Conservation (phyloP, 2,113 vertebrate species). For the Phycodurus eques region DNA sequence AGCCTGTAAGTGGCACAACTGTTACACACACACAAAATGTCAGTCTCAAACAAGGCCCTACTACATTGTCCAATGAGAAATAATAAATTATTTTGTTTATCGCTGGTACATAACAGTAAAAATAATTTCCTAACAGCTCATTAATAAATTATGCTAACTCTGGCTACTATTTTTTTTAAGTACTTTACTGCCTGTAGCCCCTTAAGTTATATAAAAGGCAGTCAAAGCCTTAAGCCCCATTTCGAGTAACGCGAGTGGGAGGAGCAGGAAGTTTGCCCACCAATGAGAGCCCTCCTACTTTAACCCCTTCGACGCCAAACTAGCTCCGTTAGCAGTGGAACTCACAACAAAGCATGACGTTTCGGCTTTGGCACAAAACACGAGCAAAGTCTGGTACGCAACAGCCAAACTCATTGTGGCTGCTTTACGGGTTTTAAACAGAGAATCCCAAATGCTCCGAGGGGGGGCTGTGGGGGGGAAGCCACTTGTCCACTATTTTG, state of each 20-base stretch:
- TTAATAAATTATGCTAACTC: background rate
- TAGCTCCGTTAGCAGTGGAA: constrained; percentile 31
- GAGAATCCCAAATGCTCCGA: constrained; percentile 31
- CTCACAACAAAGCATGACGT: constrained; percentile 12
- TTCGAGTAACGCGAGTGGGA: background rate
- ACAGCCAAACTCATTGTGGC: background rate
- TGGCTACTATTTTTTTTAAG: background rate
- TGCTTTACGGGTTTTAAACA: constrained; percentile 1
- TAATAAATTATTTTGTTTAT: background rate
- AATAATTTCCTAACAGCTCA: no score
- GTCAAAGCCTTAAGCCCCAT: background rate
- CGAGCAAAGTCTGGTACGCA: background rate
- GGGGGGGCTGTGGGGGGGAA: constrained; percentile 30
- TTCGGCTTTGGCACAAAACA: constrained; percentile 9
- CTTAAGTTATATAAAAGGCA: background rate
- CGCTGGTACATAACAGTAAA: constrained; percentile 5
- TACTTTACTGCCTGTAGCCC: background rate
- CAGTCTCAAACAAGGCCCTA: constrained; percentile 40
- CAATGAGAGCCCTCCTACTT: constrained; percentile 33
- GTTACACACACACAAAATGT: constrained; percentile 59
- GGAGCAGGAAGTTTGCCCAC: constrained; percentile 22
- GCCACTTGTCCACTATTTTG: constrained; percentile 65
- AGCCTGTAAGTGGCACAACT: constrained; percentile 73
- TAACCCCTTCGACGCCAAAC: constrained; percentile 51
- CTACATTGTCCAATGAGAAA: constrained; percentile 18